Base-by-base conservation (phyloP, 2,888 invertebrate genomes). In the Trachelus tabidus region DNA sequence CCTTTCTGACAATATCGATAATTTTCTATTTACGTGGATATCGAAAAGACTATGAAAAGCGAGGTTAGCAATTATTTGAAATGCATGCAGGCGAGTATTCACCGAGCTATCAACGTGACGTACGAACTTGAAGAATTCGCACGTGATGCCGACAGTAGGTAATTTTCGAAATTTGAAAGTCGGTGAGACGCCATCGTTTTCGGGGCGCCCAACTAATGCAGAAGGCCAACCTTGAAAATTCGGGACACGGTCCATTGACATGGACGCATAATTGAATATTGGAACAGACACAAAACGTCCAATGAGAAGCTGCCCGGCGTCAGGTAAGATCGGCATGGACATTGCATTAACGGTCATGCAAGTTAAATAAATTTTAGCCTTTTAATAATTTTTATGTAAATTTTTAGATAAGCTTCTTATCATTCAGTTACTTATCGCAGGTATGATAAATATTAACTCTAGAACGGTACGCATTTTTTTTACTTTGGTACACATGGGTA, bases 321-420 rank as follows among this genome's bases (percentile, higher is more conserved):
- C 56, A 56, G 56, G 56, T 56, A 23, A 56, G 56, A 2, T 2
- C 23, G 2, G 2, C 2, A 56, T 56, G 9, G 9, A 23, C 1
- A 56, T 40, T 40, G 23, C 40, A 40, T 56, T 9, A 56, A 23
- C 9, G 23, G 68, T 56, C 77, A 73, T 80, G 80, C 77, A 82
- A 82, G 79, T 81, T 80, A 75, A 80, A 82, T 77, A 40, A 37
- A 81, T 73, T 77, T 76, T 33, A 69, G 12, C 12, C 69, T 73
- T 56, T 56, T 56, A 68, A 12, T 11, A 40, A 68, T 71, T 71
- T 73, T 73, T 73, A 68, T 76, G 73, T 77, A 56, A 23, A 6
- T 56, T 56, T 23, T 56, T 9, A 56, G 9, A 56, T 56, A 56
- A 15, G 56, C 9, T 56, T 23, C 56, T 23, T 56, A 56, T 56